Percentiles rank a stretch among this genome's conserved stretches.
Evolutionary conservation across 2,797 vertebrate genomes (phyloP).

Genomic region (Myiotriccus ornatus): DNA sequence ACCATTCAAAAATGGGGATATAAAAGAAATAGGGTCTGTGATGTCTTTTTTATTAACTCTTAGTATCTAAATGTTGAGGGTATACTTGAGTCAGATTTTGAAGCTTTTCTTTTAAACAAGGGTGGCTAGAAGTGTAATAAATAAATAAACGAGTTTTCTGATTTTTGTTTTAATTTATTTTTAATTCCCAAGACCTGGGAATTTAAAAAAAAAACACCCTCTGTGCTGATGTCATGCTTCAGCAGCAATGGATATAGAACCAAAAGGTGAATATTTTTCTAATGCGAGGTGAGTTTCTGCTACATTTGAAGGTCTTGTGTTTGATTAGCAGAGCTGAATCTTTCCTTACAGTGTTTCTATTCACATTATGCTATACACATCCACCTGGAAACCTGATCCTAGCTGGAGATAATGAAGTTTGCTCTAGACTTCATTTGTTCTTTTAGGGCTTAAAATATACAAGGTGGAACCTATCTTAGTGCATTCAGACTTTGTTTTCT

Average conservation of each 20-base stretch:
- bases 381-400: neutral
- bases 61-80: neutral
- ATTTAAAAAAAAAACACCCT: neutral
- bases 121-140: neutral
- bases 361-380: rapidly evolving
- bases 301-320: neutral
- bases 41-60: neutral
- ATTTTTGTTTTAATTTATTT: neutral
- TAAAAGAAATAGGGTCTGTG: neutral
- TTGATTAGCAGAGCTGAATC: neutral
- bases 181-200: neutral
- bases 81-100: neutral
- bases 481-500: neutral
- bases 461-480: neutral
- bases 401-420: neutral
- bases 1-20: neutral
- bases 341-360: neutral
- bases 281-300: neutral
- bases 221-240: neutral
- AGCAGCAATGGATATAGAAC: neutral
- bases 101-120: neutral
- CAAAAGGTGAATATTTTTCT: neutral
- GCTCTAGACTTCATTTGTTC: neutral
- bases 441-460: neutral
- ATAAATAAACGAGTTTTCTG: neutral